These are phyloP conservation scores for Acrobasis consociella DNA, from an alignment of 2,888 invertebrate genomes.

Conservation along the genomic window DNA sequence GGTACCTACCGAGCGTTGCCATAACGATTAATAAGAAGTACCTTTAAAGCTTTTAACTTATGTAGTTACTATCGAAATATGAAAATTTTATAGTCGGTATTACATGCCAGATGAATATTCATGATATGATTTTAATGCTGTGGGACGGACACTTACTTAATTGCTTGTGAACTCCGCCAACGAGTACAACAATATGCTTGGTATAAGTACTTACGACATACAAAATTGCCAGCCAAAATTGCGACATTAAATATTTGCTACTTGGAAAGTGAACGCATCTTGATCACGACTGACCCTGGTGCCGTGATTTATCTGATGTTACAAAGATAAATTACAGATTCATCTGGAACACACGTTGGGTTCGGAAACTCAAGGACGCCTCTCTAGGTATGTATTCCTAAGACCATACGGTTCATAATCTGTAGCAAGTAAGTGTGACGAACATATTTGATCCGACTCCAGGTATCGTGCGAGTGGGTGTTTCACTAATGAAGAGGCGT, in stretches of 20 bases:
- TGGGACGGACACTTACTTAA: slow-evolving; percentile 4
- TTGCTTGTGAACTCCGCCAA: slow-evolving; percentile 22
- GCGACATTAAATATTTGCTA: slow-evolving; percentile 28
- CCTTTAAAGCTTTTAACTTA: too few species aligned
- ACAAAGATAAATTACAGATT: slow-evolving; percentile 14
- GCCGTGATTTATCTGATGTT: slow-evolving; percentile 40
- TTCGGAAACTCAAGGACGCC: neutral
- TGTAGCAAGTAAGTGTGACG: too few species aligned
- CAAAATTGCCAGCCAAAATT: slow-evolving; percentile 36
- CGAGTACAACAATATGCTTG: slow-evolving; percentile 34
- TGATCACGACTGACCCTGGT: slow-evolving; percentile 52
- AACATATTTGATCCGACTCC: too few species aligned
- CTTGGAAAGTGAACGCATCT: slow-evolving; percentile 53
- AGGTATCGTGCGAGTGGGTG: too few species aligned
- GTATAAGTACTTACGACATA: slow-evolving; percentile 44
- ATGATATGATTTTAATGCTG: slow-evolving; percentile 18
- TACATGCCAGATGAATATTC: slow-evolving; percentile 14
- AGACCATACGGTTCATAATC: too few species aligned
- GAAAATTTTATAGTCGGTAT: neutral
- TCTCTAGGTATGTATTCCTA: neutral
- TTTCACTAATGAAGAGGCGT: too few species aligned
- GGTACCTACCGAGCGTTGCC: too few species aligned
- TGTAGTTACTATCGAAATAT: neutral
- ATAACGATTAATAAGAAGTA: too few species aligned
- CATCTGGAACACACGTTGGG: slow-evolving; percentile 11